A percentile compares a stretch with the other conserved stretches of the same genome.
Evolutionary conservation across 2,888 invertebrate genomes (phyloP).

Genomic region (Stegophylla sp.): DNA sequence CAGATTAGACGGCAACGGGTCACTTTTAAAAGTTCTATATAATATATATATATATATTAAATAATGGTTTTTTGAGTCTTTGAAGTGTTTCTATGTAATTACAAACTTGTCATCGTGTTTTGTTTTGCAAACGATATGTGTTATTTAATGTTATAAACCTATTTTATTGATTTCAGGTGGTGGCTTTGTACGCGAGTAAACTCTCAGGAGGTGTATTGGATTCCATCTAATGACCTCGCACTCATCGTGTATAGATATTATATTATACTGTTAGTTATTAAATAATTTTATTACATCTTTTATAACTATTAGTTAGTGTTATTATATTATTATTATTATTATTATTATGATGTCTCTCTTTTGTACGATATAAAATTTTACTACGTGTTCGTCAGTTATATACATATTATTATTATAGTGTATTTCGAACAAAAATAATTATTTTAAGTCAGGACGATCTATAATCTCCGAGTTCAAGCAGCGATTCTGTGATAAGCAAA

Average conservation of each 20-base stretch:
- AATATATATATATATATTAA: too few species aligned
- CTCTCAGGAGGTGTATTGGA: conserved; percentile 77
- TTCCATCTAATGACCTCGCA: conserved; percentile 65
- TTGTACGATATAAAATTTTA: conserved; percentile 20
- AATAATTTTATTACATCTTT: conserved; percentile 30
- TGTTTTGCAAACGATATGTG: too few species aligned
- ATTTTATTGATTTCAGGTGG: conserved; percentile 71
- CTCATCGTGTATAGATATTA: neutral
- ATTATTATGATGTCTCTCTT: conserved; percentile 41
- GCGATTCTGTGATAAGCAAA: conserved; percentile 51
- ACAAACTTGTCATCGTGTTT: too few species aligned
- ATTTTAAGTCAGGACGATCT: conserved; percentile 32
- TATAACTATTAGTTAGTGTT: conserved; percentile 30
- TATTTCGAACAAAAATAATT: conserved; percentile 33
- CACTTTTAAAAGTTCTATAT: too few species aligned
- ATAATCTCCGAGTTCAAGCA: conserved; percentile 45
- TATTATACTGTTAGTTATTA: conserved; percentile 31
- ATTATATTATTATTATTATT: conserved; percentile 9
- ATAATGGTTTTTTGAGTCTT: too few species aligned
- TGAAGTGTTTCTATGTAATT: too few species aligned
- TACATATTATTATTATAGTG: too few species aligned
- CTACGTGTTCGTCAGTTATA: neutral
- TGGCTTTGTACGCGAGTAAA: conserved; percentile 84
- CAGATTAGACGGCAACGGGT: too few species aligned
- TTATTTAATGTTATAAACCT: too few species aligned